Conservation (phyloP, 2,113 vertebrate species). For the Synchiropus splendidus region DNA sequence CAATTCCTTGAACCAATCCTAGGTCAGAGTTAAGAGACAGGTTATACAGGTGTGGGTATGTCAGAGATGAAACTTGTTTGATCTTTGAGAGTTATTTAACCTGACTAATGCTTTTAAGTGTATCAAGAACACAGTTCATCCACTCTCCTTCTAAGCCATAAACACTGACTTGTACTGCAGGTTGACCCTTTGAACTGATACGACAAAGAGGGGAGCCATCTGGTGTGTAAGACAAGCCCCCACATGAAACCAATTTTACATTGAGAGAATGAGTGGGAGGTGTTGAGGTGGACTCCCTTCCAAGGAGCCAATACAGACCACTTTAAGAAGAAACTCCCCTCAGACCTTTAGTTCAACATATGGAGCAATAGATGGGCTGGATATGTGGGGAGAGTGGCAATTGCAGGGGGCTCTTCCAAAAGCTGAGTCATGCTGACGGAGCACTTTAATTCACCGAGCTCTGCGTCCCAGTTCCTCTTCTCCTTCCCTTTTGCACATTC, state of each 20-base stretch:
- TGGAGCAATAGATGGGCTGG: conserved; percentile 7
- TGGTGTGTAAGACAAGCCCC: not conserved
- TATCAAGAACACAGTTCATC: too few species aligned
- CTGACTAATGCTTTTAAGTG: too few species aligned
- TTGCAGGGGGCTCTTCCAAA: conserved; percentile 19
- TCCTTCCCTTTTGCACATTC: not conserved
- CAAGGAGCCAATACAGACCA: conserved; percentile 30
- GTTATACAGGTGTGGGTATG: too few species aligned
- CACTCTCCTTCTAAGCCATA: too few species aligned
- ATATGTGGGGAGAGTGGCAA: conserved; percentile 12
- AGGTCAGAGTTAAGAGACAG: too few species aligned
- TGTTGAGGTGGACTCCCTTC: conserved; percentile 8
- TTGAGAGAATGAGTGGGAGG: not conserved
- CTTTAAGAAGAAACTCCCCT: not conserved
- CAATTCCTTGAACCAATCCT: too few species aligned
- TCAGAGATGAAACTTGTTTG: too few species aligned
- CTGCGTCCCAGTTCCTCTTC: conserved; percentile 4
- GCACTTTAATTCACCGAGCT: conserved; percentile 23
- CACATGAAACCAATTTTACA: conserved; percentile 12
- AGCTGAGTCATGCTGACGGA: conserved; percentile 50
- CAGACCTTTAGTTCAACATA: conserved; percentile 2
- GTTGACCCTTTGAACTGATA: too few species aligned
- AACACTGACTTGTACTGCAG: too few species aligned
- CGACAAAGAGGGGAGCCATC: too few species aligned
- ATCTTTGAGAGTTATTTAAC: too few species aligned